Percentiles rank a stretch among this genome's conserved stretches.
Conservation (phyloP, 2,113 vertebrate genomes). For the Lutjanus erythropterus region DNA sequence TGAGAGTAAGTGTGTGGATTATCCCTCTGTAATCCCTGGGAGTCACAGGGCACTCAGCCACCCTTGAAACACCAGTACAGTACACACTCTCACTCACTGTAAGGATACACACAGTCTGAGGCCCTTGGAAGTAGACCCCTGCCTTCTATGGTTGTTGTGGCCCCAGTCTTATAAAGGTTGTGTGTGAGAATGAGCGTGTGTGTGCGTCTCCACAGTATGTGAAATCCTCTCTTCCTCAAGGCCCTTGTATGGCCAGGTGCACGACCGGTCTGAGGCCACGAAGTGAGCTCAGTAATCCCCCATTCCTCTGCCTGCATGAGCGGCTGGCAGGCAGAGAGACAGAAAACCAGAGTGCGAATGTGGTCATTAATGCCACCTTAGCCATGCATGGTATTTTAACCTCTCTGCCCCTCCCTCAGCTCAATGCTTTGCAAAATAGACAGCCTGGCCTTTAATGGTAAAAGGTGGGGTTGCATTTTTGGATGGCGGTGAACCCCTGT, state of each 20-base stretch:
- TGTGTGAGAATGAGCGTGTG: slow-evolving; percentile 25
- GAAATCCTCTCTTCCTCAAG: slow-evolving; percentile 60
- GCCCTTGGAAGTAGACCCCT: slow-evolving; percentile 59
- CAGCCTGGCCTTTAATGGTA: slow-evolving; percentile 57
- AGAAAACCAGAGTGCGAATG: slow-evolving; percentile 40
- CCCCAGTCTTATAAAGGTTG: slow-evolving; percentile 37
- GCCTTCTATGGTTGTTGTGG: slow-evolving; percentile 80
- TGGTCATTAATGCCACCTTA: slow-evolving; percentile 67
- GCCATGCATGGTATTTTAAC: slow-evolving; percentile 64
- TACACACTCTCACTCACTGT: slow-evolving; percentile 20
- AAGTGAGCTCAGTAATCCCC: slow-evolving; percentile 66
- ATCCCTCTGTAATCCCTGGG: slow-evolving; percentile 66
- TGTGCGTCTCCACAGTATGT: slow-evolving; percentile 27
- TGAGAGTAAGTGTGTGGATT: slow-evolving; percentile 43
- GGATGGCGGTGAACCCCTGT: neutral
- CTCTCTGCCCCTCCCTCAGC: slow-evolving; percentile 29
- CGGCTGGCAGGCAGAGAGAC: slow-evolving; percentile 56
- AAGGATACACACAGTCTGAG: slow-evolving; percentile 38
- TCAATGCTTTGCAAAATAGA: slow-evolving; percentile 42
- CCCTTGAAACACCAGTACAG: slow-evolving; percentile 57
- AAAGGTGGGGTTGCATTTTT: slow-evolving; percentile 37
- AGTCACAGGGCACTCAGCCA: slow-evolving; percentile 57
- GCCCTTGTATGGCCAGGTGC: slow-evolving; percentile 81
- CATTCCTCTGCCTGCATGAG: slow-evolving; percentile 71
- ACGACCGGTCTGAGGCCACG: slow-evolving; percentile 37